phyloP scores from a whole-genome alignment of 2,113 vertebrate species.

The Cochlearius cochlearius region DNA sequence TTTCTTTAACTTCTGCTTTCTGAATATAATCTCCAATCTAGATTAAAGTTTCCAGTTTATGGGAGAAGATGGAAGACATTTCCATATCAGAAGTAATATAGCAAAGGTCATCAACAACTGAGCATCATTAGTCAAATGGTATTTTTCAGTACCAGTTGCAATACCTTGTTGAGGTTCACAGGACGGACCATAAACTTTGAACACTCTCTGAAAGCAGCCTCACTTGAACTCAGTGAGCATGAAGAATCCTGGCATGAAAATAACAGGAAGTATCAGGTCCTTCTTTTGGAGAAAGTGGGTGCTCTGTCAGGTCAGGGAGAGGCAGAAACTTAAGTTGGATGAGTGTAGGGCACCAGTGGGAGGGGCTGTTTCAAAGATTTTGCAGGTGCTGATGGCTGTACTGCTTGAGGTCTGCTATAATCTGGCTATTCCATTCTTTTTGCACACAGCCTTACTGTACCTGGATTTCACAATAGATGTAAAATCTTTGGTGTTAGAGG shows the following conservation, averaged over 20 bases:
- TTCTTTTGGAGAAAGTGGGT: not conserved
- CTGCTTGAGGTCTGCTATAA: not conserved
- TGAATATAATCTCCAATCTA: not conserved
- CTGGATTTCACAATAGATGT: not conserved
- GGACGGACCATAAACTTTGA: not conserved
- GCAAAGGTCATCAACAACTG: not conserved
- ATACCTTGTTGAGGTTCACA: not conserved
- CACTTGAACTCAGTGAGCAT: not conserved
- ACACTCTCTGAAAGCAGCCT: not conserved
- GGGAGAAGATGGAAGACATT: not conserved
- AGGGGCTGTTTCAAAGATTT: not conserved
- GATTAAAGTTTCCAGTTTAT: not conserved
- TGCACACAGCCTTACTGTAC: not conserved
- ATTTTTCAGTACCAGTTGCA: not conserved
- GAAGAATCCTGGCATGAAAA: not conserved
- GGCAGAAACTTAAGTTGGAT: not conserved
- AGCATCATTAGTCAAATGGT: not conserved
- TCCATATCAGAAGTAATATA: not conserved
- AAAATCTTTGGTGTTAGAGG: not conserved
- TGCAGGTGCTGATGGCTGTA: not conserved
- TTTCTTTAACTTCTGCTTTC: not conserved
- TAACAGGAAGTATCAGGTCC: not conserved
- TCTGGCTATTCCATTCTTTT: not conserved
- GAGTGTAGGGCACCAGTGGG: not conserved
- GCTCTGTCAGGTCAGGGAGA: not conserved